These are phyloP conservation scores for Eupithecia centaureata DNA, from an alignment of 2,888 invertebrate species.

Conservation along the genomic window DNA sequence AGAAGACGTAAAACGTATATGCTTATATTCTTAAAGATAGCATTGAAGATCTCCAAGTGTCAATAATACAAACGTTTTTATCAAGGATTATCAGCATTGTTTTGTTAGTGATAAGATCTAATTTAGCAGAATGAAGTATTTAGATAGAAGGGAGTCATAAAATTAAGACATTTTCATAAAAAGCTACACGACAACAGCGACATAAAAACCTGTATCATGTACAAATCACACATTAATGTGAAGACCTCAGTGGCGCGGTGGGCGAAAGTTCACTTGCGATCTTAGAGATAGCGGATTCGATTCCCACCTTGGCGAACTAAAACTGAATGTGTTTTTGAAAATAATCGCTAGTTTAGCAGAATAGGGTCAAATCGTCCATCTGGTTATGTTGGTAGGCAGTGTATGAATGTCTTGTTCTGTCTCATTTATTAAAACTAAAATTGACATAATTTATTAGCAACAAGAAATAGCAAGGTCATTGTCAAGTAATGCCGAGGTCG, in stretches of 20 bases:
- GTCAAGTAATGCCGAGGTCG: slow-evolving; percentile 34
- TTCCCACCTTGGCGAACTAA: too few relatives aligned
- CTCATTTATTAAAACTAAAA: background rate
- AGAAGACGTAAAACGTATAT: background rate
- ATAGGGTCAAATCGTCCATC: background rate
- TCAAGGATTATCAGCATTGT: background rate
- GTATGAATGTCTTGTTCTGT: background rate
- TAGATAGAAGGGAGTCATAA: background rate
- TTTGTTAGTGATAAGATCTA: background rate
- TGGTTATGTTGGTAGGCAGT: background rate
- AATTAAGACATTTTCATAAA: background rate
- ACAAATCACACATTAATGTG: background rate
- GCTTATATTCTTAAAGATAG: slow-evolving; percentile 1
- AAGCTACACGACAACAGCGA: background rate
- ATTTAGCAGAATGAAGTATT: background rate
- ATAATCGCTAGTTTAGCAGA: too few relatives aligned
- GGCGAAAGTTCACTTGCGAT: too few relatives aligned
- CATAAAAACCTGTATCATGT: background rate
- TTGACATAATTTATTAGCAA: background rate
- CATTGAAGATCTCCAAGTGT: slow-evolving; percentile 5
- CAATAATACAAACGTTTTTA: slow-evolving; percentile 1
- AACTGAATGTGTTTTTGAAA: too few relatives aligned
- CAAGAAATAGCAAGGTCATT: slow-evolving; percentile 33
- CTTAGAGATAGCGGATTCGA: too few relatives aligned
- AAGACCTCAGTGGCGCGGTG: too few relatives aligned